Evolutionary conservation across 2,113 vertebrate species (phyloP), one percentile per base, ranked within the genome.

Genomic region (Muscicapa adusta): DNA sequence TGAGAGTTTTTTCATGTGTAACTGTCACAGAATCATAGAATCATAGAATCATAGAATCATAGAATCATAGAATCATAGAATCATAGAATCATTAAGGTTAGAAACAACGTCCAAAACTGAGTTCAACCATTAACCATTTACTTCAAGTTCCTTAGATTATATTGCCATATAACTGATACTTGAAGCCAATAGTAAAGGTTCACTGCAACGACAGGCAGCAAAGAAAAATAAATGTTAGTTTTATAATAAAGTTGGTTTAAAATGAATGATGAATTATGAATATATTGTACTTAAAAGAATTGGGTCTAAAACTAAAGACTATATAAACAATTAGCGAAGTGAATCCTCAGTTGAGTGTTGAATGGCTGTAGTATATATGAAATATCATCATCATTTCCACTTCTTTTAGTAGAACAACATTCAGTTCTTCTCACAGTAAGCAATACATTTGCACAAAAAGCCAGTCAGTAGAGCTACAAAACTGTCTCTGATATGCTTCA

Each of bases 1-100:
- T 5, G 40, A 40, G 23, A 43, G 16, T 5, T 84, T 14, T 25
- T 18, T 31, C 24, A 20, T 0, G 1, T 1, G 0, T 18, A 72
- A 23, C 10, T 25, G 20, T 66, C 20, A 34, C 15, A 72, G 45
- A 84, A 51, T 4, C 9, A 10, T 19, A 17, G 29, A 90, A 45
- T 4, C 9, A 13, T 24, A 18, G 31, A 67, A 58, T 31, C 3
- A 45, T 47, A 72, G 45, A 84, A 51, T 4, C 9, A 10, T 19
- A 17, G 29, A 90, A 45, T 66, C 20, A 34, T 13, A 72, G 45
- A 84, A 51, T 4, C 9, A 10, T 19, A 17, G 29, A 90, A 45
- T 4, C 9, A 13, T 24, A 18, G 31, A 67, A 58, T 31, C 3
- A 45, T 47, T 72, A 23, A 28, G 4, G 7, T 23, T 40, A 38